Conservation (phyloP, 2,888 invertebrate genomes). For the Mesorhabditis spiculigera region DNA sequence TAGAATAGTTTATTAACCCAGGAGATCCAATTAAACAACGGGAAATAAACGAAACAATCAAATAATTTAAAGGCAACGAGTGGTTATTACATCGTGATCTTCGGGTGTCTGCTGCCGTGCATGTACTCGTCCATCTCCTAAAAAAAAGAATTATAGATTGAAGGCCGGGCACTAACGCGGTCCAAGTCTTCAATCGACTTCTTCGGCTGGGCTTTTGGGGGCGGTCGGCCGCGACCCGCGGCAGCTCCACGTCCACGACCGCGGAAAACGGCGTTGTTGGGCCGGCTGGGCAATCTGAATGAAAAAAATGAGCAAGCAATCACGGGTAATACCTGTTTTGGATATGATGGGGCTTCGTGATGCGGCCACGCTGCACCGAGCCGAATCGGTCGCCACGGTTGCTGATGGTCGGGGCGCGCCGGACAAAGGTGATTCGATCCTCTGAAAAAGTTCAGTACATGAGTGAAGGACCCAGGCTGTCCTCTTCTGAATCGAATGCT, state of each 20-base stretch:
- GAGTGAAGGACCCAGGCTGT: too few species aligned
- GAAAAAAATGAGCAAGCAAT: too few species aligned
- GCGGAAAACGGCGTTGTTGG: neutral
- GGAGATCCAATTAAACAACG: neutral
- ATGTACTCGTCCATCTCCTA: slow-evolving; percentile 1
- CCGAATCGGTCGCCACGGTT: neutral
- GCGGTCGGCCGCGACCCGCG: neutral
- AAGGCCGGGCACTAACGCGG: neutral
- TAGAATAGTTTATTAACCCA: too few species aligned
- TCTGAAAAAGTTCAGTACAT: neutral
- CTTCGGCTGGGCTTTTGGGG: neutral
- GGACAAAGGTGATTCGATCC: neutral
- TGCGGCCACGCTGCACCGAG: neutral
- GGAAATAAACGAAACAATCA: neutral
- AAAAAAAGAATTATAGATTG: neutral
- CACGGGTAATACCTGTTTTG: neutral
- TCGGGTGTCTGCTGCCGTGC: neutral
- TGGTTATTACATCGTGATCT: neutral
- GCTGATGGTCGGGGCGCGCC: neutral
- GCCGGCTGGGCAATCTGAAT: too few species aligned
- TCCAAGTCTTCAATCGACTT: neutral
- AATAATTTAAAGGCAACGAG: neutral
- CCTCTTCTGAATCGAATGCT: too few species aligned
- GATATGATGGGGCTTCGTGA: neutral
- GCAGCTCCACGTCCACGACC: neutral